Percentiles rank a stretch among this genome's conserved stretches.
Conservation (phyloP, 2,888 invertebrate species). For the Hermaeophaga mercurialis region DNA sequence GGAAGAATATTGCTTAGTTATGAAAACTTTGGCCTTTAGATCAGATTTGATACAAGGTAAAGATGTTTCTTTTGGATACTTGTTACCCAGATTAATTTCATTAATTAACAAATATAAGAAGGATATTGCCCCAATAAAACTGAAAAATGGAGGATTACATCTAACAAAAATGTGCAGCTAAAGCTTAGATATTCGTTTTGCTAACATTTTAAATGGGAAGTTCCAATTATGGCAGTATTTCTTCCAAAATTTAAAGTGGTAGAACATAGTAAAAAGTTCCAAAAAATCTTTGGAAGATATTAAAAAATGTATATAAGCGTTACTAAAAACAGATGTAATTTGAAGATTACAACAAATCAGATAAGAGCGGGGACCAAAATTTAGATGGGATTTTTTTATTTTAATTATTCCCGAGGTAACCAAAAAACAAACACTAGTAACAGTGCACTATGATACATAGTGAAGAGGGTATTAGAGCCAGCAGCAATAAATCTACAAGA, state of each 20-base stretch:
- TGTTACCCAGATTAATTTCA: conserved; percentile 13
- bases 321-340: not conserved
- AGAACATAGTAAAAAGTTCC: not conserved
- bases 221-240: not conserved
- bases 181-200: conserved; percentile 12
- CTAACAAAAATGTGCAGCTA: conserved; percentile 6
- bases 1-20: conserved; percentile 16
- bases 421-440: not conserved
- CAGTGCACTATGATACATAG: not conserved
- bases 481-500: not conserved
- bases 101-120: conserved; percentile 11
- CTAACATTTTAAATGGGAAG: conserved; percentile 7
- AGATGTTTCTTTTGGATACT: conserved; percentile 11
- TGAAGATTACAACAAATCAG: not conserved
- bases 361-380: not conserved
- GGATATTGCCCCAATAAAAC: not conserved
- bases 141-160: conserved; percentile 13
- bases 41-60: conserved; percentile 13
- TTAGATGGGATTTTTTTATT: not conserved
- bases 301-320: not conserved
- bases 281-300: not conserved
- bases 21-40: conserved; percentile 10
- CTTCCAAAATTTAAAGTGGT: not conserved
- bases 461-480: too few species aligned
- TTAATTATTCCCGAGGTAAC: not conserved